Conservation (phyloP, 2,797 vertebrate genomes). For the Diplodus puntazzo region DNA sequence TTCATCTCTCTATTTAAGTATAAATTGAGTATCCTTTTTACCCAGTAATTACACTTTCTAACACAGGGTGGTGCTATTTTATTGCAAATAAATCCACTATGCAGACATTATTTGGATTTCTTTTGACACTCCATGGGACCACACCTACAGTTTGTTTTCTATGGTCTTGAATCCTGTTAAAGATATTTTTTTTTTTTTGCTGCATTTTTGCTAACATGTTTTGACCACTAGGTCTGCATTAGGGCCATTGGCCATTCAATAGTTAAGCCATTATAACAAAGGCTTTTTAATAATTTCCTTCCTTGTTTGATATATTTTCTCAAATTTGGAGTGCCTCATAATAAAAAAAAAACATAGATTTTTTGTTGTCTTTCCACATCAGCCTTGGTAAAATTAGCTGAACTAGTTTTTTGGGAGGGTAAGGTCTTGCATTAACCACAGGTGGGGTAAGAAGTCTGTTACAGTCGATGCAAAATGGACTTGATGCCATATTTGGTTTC, state of each 20-base stretch:
- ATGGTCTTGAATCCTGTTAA: not conserved
- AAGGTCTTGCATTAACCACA: not conserved
- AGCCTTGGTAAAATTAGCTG: too few relatives aligned
- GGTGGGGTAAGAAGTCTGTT: not conserved
- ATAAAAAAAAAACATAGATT: too few relatives aligned
- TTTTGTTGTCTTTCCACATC: too few relatives aligned
- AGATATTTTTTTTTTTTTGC: not conserved
- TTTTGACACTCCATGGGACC: slow-evolving; percentile 15
- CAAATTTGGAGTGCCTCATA: too few relatives aligned
- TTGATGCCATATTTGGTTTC: not conserved
- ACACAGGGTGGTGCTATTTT: slow-evolving; percentile 67
- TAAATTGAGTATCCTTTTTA: not conserved
- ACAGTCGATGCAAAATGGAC: not conserved
- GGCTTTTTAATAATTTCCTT: too few relatives aligned
- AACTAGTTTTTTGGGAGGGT: too few relatives aligned
- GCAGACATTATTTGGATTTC: slow-evolving; percentile 2
- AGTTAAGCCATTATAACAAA: too few relatives aligned
- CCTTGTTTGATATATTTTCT: too few relatives aligned
- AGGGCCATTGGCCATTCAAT: too few relatives aligned
- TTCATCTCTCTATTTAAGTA: not conserved
- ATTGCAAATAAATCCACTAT: slow-evolving; percentile 4
- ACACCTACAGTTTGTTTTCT: slow-evolving; percentile 54
- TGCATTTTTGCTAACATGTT: too few relatives aligned
- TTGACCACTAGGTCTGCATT: not conserved
- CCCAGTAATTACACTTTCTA: not conserved